These are phyloP conservation scores for Sarcoramphus papa DNA, from an alignment of 2,797 vertebrate species.

Conservation along the genomic window DNA sequence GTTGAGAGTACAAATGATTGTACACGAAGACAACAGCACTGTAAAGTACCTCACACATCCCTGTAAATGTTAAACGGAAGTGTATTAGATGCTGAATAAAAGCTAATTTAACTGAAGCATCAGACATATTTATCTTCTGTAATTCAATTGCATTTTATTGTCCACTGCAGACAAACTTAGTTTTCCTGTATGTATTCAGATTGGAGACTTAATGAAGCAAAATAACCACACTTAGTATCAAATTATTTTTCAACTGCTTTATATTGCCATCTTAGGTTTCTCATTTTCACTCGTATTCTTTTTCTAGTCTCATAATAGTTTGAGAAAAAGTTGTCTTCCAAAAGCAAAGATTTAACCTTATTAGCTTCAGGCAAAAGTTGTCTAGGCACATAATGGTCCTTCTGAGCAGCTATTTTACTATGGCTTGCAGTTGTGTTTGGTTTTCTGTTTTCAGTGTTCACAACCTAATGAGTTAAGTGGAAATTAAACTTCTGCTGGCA, in stretches of 20 bases:
- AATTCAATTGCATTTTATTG: constrained; percentile 18
- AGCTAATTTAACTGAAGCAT: constrained; percentile 52
- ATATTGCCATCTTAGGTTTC: not conserved
- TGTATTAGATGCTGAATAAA: constrained; percentile 38
- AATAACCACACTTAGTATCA: not conserved
- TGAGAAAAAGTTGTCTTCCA: not conserved
- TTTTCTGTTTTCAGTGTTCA: not conserved
- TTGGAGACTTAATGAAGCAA: not conserved
- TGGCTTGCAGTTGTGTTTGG: not conserved
- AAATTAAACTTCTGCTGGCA: not conserved
- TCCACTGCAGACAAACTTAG: not conserved
- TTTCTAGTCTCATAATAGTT: not conserved
- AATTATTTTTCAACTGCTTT: not conserved
- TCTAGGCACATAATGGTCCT: not conserved
- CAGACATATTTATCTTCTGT: constrained; percentile 16
- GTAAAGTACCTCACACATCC: not conserved
- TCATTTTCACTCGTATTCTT: not conserved
- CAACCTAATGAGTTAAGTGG: not conserved
- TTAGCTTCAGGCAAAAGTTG: not conserved
- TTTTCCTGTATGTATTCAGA: not conserved
- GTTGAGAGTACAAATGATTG: not conserved
- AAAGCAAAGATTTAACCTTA: not conserved
- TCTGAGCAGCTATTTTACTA: not conserved
- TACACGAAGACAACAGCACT: not conserved
- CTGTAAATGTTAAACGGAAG: constrained; percentile 23